Evolutionary conservation across 2,113 vertebrate species (phyloP).

Genomic region (Spilogale gracilis): DNA sequence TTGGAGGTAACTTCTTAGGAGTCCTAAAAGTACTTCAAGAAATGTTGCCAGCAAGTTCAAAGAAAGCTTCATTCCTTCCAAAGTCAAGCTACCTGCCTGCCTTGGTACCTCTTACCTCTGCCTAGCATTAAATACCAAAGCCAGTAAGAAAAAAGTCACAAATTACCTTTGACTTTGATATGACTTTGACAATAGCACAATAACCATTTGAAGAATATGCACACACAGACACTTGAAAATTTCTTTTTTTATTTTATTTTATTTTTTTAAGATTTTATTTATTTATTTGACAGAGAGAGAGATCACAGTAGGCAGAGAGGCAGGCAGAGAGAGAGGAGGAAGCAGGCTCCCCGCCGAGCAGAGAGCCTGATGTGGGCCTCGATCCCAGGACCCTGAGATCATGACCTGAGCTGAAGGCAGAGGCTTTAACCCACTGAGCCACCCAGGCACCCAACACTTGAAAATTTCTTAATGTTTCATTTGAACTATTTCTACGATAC

Average conservation of each 20-base stretch:
- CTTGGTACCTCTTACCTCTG: neutral
- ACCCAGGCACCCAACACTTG: neutral
- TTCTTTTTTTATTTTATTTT: neutral
- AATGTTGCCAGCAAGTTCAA: neutral
- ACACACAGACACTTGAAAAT: neutral
- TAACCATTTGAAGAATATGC: conserved; percentile 1
- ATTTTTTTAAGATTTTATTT: too few species aligned
- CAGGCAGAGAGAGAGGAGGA: too few species aligned
- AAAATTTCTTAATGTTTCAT: neutral
- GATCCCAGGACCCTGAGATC: too few species aligned
- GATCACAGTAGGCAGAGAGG: too few species aligned
- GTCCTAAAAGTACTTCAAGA: neutral
- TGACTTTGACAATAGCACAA: neutral
- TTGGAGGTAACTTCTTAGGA: neutral
- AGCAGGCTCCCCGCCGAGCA: too few species aligned
- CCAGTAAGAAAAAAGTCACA: neutral
- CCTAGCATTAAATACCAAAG: neutral
- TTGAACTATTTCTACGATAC: neutral
- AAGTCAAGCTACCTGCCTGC: neutral
- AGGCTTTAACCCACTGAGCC: too few species aligned
- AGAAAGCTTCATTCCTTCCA: neutral
- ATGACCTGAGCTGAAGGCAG: too few species aligned
- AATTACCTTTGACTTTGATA: conserved; percentile 31
- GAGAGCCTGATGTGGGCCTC: too few species aligned
- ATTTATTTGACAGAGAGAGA: too few species aligned